Evolutionary conservation across 2,888 invertebrate genomes (phyloP), one percentile per base, ranked within the genome.

Genomic region (Epiperipatus broadwayi): DNA sequence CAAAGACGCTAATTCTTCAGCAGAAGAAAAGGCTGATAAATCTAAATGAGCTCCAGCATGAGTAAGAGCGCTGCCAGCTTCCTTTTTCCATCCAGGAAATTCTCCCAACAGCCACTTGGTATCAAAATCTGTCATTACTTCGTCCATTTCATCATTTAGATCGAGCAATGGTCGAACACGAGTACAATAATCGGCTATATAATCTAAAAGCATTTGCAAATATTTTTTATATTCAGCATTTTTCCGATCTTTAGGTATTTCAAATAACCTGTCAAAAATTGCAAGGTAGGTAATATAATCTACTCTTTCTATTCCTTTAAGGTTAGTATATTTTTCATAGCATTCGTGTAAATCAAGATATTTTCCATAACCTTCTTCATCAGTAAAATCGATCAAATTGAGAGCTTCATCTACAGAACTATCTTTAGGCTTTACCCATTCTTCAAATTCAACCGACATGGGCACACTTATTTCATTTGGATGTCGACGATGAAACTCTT

Each of bases 311-410:
- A 95, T 77, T 5, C 91, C 91, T 56, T 95, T 93, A 21, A 99
- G 65, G 59, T 99, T 99, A 21, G 95, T 75, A 57, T 80, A 99
- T 53, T 81, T 83, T 52, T 84, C 85, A 60, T 85, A 93, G 53
- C 89, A 84, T 57, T 87, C 83, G 60, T 97, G 91, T 31, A 99
- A 67, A 63, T 99, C 97, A 39, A 99, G 66, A 63, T 89, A 99
- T 58, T 85, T 85, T 10, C 97, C 97, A 61, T 93, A 97, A 2
- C 95, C 95, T 63, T 99, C 97, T 61, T 99, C 97, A 62, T 97
- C 97, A 3, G 87, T 83, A 56, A 99, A 99, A 50, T 93, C 91
- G 3, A 89, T 84, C 47, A 93, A 69, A 56, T 57, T 58, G 27
- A 49, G 7, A 15, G 30, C 19, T 16, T 43, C 43, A 25, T 10